A percentile compares a stretch with the other conserved stretches of the same genome.
Evolutionary conservation across 2,113 vertebrate species (phyloP).

Genomic region (Ramphastos sulfuratus): DNA sequence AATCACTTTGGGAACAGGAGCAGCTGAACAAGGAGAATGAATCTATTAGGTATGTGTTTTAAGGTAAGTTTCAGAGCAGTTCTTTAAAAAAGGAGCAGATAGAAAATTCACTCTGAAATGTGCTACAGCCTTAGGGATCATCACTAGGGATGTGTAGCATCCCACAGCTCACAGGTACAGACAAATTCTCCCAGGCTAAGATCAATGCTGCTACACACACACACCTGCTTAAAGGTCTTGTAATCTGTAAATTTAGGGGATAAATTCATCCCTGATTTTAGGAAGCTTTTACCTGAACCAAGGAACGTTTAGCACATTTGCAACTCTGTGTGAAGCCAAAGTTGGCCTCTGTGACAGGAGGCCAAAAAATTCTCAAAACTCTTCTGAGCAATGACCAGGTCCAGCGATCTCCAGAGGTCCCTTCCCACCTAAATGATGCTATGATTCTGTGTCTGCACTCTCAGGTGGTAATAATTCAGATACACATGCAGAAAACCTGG

Average conservation of each 20-base stretch:
- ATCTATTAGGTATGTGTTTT: not conserved
- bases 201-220: not conserved
- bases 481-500: not conserved
- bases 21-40: not conserved
- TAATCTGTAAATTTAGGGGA: not conserved
- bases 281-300: not conserved
- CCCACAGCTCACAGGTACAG: not conserved
- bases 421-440: not conserved
- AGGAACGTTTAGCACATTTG: fast-evolving
- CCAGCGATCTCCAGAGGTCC: not conserved
- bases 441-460: not conserved
- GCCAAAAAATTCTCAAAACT: not conserved
- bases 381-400: not conserved
- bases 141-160: not conserved
- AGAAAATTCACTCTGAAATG: not conserved
- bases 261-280: not conserved
- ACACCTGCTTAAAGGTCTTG: not conserved
- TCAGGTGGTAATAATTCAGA: not conserved
- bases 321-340: not conserved
- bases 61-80: not conserved
- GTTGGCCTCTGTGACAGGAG: not conserved
- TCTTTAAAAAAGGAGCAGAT: conserved; percentile 7
- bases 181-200: not conserved
- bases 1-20: not conserved
- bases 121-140: not conserved